A percentile compares a stretch with the other conserved stretches of the same genome.
These are phyloP conservation scores for Pygathrix nemaeus DNA, from an alignment of 2,113 vertebrate species.

Conservation along the genomic window DNA sequence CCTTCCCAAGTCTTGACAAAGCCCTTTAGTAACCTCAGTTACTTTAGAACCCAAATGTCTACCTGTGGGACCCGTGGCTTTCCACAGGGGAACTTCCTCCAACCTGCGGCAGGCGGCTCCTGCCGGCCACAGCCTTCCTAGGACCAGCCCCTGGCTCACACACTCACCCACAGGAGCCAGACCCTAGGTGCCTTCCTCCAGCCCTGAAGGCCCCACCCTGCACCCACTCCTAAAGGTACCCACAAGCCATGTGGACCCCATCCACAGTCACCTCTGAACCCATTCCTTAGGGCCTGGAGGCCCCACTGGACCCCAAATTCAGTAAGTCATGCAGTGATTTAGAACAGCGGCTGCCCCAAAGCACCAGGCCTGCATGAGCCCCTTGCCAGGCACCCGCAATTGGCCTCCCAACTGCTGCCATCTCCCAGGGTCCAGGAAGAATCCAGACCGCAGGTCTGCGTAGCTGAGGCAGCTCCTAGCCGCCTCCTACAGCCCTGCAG, in stretches of 20 bases:
- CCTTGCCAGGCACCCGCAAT: too few relatives aligned
- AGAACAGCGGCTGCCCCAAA: too few relatives aligned
- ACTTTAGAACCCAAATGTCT: too few relatives aligned
- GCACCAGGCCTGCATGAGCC: rapidly evolving
- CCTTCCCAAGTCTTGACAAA: neutral
- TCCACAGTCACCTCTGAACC: neutral
- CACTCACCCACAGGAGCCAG: rapidly evolving
- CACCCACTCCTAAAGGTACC: neutral
- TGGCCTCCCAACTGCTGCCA: rapidly evolving
- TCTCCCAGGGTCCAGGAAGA: neutral
- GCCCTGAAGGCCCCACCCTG: neutral
- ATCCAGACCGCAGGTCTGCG: neutral
- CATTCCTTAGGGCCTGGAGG: rapidly evolving
- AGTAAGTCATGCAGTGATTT: rapidly evolving
- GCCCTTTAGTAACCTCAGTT: rapidly evolving
- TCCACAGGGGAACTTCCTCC: neutral
- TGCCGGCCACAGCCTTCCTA: neutral
- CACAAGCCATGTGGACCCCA: rapidly evolving
- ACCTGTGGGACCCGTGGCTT: neutral
- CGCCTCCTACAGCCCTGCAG: rapidly evolving
- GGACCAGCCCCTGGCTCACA: neutral
- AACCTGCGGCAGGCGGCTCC: too few relatives aligned
- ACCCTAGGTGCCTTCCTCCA: neutral
- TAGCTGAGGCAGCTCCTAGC: neutral
- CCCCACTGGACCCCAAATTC: neutral